Conservation (phyloP, 2,113 vertebrate genomes). For the Brachirus orientalis region DNA sequence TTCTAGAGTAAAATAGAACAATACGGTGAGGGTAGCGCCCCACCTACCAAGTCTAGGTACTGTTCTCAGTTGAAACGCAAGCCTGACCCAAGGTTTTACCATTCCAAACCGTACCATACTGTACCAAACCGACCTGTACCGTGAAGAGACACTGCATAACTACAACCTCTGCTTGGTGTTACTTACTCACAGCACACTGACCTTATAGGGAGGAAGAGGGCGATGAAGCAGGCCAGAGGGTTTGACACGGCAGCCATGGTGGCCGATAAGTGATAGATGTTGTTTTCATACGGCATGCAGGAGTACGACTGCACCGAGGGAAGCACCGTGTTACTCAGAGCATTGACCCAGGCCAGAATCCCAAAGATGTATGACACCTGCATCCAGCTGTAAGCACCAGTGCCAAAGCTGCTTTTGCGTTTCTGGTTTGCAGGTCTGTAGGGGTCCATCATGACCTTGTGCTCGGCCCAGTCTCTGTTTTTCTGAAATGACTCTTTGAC, state of each 20-base stretch:
- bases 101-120: no score
- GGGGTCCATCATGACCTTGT: slow-evolving; percentile 68
- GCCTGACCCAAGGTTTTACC: no score
- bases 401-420: slow-evolving; percentile 59
- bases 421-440: slow-evolving; percentile 2
- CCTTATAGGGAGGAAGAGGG: slow-evolving; percentile 82
- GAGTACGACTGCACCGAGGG: slow-evolving; percentile 88
- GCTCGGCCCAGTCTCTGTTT: slow-evolving; percentile 44
- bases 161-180: no score
- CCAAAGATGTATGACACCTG: slow-evolving; percentile 80
- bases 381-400: slow-evolving; percentile 63
- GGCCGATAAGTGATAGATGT: slow-evolving; percentile 81
- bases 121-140: no score
- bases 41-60: no score
- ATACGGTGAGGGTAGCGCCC: no score
- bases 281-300: slow-evolving; percentile 84
- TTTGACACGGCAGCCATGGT: slow-evolving; percentile 83
- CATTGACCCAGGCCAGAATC: slow-evolving; percentile 82
- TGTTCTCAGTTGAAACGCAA: no score
- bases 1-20: no score
- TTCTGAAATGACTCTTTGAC: slow-evolving; percentile 8
- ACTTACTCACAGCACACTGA: slow-evolving; percentile 52
- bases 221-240: slow-evolving; percentile 85
- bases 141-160: no score
- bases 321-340: slow-evolving; percentile 83